Percentiles rank a stretch among this genome's conserved stretches.
phyloP scores from a whole-genome alignment of 2,797 vertebrate genomes.

The Sebastes goodei region DNA sequence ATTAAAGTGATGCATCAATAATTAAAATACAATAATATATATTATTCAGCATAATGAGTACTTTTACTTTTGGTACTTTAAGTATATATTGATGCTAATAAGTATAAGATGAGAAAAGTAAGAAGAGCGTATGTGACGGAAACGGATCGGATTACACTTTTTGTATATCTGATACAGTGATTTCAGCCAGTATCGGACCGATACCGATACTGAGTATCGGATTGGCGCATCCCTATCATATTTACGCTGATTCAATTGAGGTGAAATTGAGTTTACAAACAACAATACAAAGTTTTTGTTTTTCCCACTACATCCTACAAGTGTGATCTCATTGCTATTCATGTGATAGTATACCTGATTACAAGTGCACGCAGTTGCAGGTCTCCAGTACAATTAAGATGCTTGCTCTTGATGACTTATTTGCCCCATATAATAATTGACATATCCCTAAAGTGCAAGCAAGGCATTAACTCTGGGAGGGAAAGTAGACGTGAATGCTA shows the following conservation, averaged over 20 bases:
- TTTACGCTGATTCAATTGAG: background rate
- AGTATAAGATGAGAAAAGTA: too few species aligned
- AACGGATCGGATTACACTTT: background rate
- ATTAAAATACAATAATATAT: background rate
- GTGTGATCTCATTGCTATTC: conserved; percentile 6
- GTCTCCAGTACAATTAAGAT: conserved; percentile 37
- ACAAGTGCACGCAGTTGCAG: conserved; percentile 3
- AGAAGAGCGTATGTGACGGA: background rate
- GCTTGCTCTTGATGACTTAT: conserved; percentile 56
- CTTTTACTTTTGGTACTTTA: background rate
- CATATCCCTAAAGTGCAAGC: conserved; percentile 64
- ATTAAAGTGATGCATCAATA: background rate
- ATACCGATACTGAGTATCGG: too few species aligned
- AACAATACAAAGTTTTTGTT: background rate
- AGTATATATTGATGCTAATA: background rate
- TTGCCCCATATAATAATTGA: conserved; percentile 57
- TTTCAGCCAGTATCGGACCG: background rate
- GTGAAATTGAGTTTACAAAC: background rate
- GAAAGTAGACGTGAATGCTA: conserved; percentile 63
- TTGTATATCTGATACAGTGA: too few species aligned
- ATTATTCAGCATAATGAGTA: background rate
- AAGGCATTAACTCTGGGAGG: conserved; percentile 64
- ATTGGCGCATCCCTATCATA: background rate
- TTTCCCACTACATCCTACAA: background rate
- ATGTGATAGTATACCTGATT: conserved; percentile 22